Percentiles rank a stretch among this genome's conserved stretches.
Evolutionary conservation across 2,113 vertebrate species (phyloP).

Genomic region (Henicopernis longicauda): DNA sequence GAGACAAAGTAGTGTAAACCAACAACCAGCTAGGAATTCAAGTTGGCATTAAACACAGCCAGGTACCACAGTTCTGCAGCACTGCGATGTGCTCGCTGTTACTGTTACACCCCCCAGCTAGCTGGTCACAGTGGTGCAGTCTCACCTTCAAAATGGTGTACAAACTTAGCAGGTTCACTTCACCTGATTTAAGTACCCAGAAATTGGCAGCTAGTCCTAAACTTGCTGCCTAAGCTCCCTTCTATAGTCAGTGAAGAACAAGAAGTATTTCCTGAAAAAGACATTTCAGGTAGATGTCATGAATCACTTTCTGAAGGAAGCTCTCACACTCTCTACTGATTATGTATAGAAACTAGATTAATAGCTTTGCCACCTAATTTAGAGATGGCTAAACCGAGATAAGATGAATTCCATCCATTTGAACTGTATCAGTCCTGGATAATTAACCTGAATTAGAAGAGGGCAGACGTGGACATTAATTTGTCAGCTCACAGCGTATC

Average conservation of each 20-base stretch:
- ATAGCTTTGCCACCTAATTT: background rate
- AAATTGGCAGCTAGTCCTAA: background rate
- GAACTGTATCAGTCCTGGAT: background rate
- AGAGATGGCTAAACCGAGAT: background rate
- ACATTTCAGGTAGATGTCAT: background rate
- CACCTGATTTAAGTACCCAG: background rate
- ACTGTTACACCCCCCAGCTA: background rate
- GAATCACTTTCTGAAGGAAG: background rate
- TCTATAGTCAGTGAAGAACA: background rate
- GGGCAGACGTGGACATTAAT: background rate
- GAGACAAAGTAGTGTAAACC: background rate
- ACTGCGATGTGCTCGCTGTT: fast-evolving
- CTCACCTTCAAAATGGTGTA: background rate
- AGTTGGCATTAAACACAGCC: background rate
- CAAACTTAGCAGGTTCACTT: background rate
- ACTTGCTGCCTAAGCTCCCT: background rate
- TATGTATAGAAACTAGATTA: background rate
- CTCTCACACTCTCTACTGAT: background rate
- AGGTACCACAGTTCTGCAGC: background rate
- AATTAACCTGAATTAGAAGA: conserved; percentile 39
- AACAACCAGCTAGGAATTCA: background rate
- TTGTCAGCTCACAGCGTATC: background rate
- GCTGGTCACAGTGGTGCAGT: background rate
- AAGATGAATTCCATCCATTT: background rate
- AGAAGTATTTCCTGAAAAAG: background rate